Evolutionary conservation across 2,888 invertebrate species (phyloP).

Genomic region (Sycophila texana): DNA sequence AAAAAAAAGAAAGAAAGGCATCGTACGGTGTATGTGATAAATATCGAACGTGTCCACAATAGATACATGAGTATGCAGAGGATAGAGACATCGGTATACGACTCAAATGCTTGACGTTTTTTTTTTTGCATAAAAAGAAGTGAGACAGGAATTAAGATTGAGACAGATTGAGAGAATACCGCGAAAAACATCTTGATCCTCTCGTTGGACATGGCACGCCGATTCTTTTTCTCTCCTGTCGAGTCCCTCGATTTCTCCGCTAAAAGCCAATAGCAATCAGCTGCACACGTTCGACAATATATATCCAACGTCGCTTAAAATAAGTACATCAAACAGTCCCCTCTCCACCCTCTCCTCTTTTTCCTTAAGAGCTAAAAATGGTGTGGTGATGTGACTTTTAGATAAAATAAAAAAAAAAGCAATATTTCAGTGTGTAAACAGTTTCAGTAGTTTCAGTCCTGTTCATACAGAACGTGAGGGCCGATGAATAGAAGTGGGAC

Average conservation of each 20-base stretch:
- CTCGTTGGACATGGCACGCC: slow-evolving; percentile 92
- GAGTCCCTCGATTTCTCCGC: slow-evolving; percentile 79
- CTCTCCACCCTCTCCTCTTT: no score
- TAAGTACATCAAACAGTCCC: no score
- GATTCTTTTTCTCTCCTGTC: slow-evolving; percentile 86
- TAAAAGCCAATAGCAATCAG: slow-evolving; percentile 64
- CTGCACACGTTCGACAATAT: background rate
- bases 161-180: slow-evolving; percentile 78
- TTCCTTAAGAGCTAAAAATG: no score
- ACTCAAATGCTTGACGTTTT: slow-evolving; percentile 22
- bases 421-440: no score
- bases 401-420: no score
- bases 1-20: no score
- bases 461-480: no score
- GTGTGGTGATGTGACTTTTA: no score
- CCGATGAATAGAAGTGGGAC: no score
- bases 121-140: slow-evolving; percentile 18
- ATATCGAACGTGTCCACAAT: slow-evolving; percentile 23
- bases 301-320: no score
- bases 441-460: no score
- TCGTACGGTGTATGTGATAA: slow-evolving; percentile 9
- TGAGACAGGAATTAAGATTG: slow-evolving; percentile 26
- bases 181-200: slow-evolving; percentile 96
- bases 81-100: slow-evolving; percentile 1
- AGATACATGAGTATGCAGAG: slow-evolving; percentile 31